Conservation (phyloP, 2,113 vertebrate species). For the Promerops cafer region DNA sequence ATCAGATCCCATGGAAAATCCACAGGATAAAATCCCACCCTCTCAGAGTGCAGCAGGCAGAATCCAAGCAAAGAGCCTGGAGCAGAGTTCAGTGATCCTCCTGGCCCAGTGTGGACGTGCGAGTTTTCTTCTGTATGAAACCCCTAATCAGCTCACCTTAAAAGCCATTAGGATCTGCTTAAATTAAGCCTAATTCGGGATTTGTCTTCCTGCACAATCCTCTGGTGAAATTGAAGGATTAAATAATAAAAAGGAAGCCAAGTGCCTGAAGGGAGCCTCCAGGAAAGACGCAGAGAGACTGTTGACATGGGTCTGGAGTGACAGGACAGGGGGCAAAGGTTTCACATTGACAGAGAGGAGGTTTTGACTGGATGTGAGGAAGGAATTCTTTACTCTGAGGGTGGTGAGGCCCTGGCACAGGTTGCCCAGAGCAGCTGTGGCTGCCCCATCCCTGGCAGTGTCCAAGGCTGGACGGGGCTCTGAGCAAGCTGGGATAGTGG, state of each 20-base stretch:
- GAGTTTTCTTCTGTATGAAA: not conserved
- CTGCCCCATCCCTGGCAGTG: not conserved
- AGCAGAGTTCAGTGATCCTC: not conserved
- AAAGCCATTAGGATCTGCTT: not conserved
- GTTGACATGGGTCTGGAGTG: not conserved
- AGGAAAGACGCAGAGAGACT: not conserved
- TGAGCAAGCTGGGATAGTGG: accelerated
- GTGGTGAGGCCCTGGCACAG: not conserved
- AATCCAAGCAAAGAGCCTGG: not conserved
- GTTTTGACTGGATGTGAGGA: not conserved
- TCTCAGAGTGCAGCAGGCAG: not conserved
- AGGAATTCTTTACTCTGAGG: accelerated
- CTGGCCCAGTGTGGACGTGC: not conserved
- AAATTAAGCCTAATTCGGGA: not conserved
- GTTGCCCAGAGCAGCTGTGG: not conserved
- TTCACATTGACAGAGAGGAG: not conserved
- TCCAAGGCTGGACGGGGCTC: not conserved
- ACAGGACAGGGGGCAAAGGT: not conserved
- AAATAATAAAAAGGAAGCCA: not conserved
- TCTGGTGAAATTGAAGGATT: not conserved
- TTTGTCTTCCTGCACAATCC: not conserved
- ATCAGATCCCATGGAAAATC: not conserved
- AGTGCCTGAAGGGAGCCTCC: not conserved
- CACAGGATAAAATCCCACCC: not conserved
- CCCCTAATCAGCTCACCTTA: not conserved